Base-by-base conservation (phyloP, 2,113 vertebrate genomes). In the Myiozetetes cayanensis region DNA sequence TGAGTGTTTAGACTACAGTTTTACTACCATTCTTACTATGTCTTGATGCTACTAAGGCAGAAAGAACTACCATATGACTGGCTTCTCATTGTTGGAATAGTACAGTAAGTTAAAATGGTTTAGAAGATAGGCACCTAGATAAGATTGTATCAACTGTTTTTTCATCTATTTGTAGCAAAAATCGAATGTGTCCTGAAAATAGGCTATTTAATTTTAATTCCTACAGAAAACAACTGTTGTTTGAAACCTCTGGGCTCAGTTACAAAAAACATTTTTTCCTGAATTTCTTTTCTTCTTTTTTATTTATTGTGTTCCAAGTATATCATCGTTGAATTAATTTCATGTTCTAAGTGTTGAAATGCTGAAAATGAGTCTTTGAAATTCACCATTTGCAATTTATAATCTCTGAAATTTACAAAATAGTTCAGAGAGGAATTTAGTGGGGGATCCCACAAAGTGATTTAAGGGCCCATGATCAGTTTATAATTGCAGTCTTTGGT, bases 141-240 rank as follows among this genome's bases (percentile, higher is more conserved):
- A 8, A 10, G 39, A 14, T 93, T 87, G 78, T 63, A 43, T 87
- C 37, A 59, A 53, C n/a, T 93, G 18, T 74, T 88, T 90, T 79
- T 59, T 87, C n/a, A 53, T 10, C 23, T 85, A 20, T 71, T 79
- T 53, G 19, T 80, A n/a, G 43, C 17, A 78, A 85, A 89, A 78
- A 74, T n/a, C 28, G 31, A 67, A 39, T 71, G 21, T 56, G 21
- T 61, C 44, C 33, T 80, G 22, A 33, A 93, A 91, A 65, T 87
- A 73, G 14, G 35, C 87, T 52, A 47, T 77, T 94, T 87, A 66
- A 86, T 85, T 93, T 80, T 78, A 96, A 50, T 94, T 95, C 46
- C 23, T 83, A 50, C 35, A 89, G 76, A 49, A 80, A 61, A 56
- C 55, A 76, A 80, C 55, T 62, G 14, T 95, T 94, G 65, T 70